Percentiles rank a stretch among this genome's conserved stretches.
Evolutionary conservation across 2,113 vertebrate species (phyloP).

Genomic region (Mobula birostris): DNA sequence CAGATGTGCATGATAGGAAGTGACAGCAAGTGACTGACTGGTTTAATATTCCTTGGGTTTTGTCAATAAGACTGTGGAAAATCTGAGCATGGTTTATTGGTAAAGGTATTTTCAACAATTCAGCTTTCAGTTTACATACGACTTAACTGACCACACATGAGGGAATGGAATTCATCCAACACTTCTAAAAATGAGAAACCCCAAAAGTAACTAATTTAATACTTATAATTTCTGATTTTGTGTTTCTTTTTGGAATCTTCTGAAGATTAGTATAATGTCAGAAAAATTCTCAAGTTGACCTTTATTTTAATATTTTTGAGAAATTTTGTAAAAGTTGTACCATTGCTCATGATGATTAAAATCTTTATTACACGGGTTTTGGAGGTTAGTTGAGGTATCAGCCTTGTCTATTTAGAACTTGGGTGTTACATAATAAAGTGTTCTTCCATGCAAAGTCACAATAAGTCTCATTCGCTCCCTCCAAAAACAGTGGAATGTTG

Average conservation of each 20-base stretch:
- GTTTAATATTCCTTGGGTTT: background rate
- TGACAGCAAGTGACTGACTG: background rate
- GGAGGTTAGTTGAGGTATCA: background rate
- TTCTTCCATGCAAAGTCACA: no score
- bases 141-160: background rate
- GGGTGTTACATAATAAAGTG: background rate
- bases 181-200: background rate
- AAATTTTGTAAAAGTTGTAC: background rate
- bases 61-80: background rate
- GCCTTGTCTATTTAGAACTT: background rate
- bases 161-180: background rate
- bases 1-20: background rate
- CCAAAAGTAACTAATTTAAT: constrained; percentile 4
- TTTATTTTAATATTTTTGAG: background rate
- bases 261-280: background rate
- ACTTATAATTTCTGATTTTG: background rate
- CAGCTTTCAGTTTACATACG: background rate
- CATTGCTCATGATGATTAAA: background rate
- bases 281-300: background rate
- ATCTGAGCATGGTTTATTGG: background rate
- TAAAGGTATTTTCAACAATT: background rate
- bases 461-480: no score
- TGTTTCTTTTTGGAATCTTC: background rate
- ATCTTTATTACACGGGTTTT: background rate
- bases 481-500: no score